Evolutionary conservation across 1,140 invertebrate genomes (phyloP).

Genomic region (Planococcus citri): DNA sequence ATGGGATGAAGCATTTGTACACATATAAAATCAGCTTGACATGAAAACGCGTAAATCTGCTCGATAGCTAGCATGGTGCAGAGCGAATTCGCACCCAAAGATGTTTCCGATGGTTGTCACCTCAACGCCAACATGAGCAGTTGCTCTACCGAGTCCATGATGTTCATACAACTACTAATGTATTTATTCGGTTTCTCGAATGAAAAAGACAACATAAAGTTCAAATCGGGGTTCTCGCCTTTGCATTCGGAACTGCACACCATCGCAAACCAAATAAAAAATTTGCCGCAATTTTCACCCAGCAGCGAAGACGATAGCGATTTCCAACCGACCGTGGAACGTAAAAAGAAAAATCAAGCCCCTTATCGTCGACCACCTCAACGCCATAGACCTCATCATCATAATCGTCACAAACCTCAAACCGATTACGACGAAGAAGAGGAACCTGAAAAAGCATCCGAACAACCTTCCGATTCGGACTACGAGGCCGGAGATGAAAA

Average conservation of each 20-base stretch:
- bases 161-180: slow-evolving; percentile 43
- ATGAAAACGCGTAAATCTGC: not conserved
- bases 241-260: not conserved
- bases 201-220: slow-evolving; percentile 29
- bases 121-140: slow-evolving; percentile 39
- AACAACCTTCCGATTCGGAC: too few relatives aligned
- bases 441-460: not conserved
- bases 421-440: slow-evolving; percentile 1
- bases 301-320: slow-evolving; percentile 5
- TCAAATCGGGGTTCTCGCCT: not conserved
- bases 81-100: slow-evolving; percentile 34
- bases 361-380: not conserved
- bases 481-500: not conserved
- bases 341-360: not conserved
- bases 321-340: not conserved
- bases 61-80: not conserved
- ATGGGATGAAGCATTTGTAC: too few relatives aligned
- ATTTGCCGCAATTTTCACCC: not conserved
- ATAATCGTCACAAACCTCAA: not conserved
- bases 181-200: slow-evolving; percentile 42
- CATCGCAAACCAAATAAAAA: slow-evolving; percentile 14
- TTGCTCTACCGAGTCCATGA: slow-evolving; percentile 41
- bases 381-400: not conserved
- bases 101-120: slow-evolving; percentile 40
- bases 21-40: not conserved